These are phyloP conservation scores for Lerema accius DNA, from an alignment of 1,140 invertebrate species.

Conservation along the genomic window DNA sequence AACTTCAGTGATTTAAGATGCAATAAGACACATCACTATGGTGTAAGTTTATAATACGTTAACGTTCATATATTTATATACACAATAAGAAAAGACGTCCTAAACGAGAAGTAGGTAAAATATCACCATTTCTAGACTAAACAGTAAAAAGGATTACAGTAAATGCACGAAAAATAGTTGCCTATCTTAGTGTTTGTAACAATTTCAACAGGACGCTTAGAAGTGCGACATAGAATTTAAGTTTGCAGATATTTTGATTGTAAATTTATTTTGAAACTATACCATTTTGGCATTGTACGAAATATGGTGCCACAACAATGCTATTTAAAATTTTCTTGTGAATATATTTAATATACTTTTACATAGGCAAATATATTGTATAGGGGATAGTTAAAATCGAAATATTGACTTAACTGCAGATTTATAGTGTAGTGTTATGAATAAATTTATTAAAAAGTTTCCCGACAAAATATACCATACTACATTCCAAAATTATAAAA, in stretches of 20 bases:
- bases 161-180: constrained; percentile 81
- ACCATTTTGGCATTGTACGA: not conserved
- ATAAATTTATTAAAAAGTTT: too few species aligned
- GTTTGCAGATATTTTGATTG: constrained; percentile 53
- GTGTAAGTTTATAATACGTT: constrained; percentile 55
- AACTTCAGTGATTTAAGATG: constrained; percentile 31
- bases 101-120: constrained; percentile 72
- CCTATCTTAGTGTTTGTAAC: constrained; percentile 62
- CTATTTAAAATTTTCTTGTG: too few species aligned
- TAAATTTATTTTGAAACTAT: not conserved
- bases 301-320: too few species aligned
- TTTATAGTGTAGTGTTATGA: too few species aligned
- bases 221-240: constrained; percentile 59
- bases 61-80: constrained; percentile 72
- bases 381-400: too few species aligned
- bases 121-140: constrained; percentile 76
- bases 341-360: too few species aligned
- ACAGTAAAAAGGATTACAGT: constrained; percentile 80
- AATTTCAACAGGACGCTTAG: constrained; percentile 56
- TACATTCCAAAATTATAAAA: too few species aligned
- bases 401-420: too few species aligned
- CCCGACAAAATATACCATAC: too few species aligned
- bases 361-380: too few species aligned
- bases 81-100: constrained; percentile 65
- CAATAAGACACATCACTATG: not conserved